Conservation (phyloP, 35 echinoderm and acorn worm species). For the Apostichopus japonicus region DNA sequence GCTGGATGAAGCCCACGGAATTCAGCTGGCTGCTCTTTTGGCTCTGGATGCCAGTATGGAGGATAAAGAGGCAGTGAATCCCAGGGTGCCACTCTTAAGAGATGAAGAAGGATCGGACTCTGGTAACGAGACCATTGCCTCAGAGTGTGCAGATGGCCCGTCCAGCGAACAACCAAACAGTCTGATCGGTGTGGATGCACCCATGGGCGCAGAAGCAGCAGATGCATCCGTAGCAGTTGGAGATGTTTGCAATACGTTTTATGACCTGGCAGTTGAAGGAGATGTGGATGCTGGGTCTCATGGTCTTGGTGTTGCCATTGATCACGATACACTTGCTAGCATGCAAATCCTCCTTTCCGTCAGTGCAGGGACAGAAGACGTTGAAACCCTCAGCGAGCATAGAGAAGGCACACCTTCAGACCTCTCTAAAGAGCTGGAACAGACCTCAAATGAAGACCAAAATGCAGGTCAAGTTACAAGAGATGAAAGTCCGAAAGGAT, state of each 20-base stretch:
- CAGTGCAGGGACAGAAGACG: background rate
- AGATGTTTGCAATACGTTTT: background rate
- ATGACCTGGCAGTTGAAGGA: background rate
- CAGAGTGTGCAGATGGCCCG: slow-evolving; percentile 82
- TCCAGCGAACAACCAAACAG: slow-evolving; percentile 33
- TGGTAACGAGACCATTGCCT: slow-evolving; percentile 97
- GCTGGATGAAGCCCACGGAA: slow-evolving; percentile 91
- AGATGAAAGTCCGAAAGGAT: background rate
- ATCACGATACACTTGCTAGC: background rate
- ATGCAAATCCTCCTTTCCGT: background rate
- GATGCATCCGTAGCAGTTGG: background rate
- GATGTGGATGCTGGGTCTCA: background rate
- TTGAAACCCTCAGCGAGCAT: background rate
- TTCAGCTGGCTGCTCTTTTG: slow-evolving; percentile 88
- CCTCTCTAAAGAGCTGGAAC: too few species aligned
- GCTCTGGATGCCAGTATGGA: slow-evolving; percentile 76
- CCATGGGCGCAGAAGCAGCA: background rate
- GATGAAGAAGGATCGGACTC: slow-evolving; percentile 93
- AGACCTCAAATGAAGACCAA: too few species aligned
- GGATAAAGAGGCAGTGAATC: slow-evolving; percentile 14
- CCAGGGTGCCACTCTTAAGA: slow-evolving; percentile 18
- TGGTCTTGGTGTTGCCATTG: background rate
- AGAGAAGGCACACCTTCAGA: too few species aligned
- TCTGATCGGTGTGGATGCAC: background rate
- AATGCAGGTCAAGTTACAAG: background rate